These are phyloP conservation scores for Schrankia costaestrigalis DNA, from an alignment of 2,888 invertebrate genomes.

Conservation along the genomic window DNA sequence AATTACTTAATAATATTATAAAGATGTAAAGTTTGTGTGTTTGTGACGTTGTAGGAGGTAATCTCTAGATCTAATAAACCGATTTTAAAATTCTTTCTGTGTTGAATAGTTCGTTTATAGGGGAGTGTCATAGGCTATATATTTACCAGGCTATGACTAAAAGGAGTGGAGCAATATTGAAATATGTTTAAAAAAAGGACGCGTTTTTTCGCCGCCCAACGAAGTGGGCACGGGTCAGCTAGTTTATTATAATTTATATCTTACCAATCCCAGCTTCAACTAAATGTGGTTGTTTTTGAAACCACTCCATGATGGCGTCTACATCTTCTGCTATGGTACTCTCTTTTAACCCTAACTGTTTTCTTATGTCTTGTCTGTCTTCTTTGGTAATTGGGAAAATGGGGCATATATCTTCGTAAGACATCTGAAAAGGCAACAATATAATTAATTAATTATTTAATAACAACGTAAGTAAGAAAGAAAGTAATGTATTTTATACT, in stretches of 20 bases:
- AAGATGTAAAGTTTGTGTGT: not conserved
- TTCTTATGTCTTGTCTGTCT: conserved; percentile 48
- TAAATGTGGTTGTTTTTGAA: conserved; percentile 59
- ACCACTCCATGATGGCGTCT: conserved; percentile 60
- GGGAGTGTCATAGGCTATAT: not conserved
- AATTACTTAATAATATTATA: not conserved
- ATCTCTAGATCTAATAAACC: too few relatives aligned
- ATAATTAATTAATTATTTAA: too few relatives aligned
- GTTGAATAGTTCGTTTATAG: too few relatives aligned
- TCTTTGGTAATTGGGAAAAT: conserved; percentile 43
- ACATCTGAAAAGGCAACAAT: conserved; percentile 52
- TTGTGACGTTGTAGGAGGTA: not conserved
- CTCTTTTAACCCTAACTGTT: conserved; percentile 52
- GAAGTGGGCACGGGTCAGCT: too few relatives aligned
- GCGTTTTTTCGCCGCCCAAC: too few relatives aligned
- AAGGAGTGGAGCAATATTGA: not conserved
- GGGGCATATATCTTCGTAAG: conserved; percentile 29
- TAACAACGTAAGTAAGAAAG: too few relatives aligned
- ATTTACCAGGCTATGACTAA: not conserved
- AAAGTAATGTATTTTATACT: too few relatives aligned
- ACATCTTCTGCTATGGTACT: conserved; percentile 54
- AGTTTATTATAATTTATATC: not conserved
- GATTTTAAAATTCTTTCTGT: too few relatives aligned
- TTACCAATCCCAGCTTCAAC: conserved; percentile 58
- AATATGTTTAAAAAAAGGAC: too few relatives aligned